phyloP scores from a whole-genome alignment of 2,888 invertebrate genomes.

The Mesoligia furuncula region DNA sequence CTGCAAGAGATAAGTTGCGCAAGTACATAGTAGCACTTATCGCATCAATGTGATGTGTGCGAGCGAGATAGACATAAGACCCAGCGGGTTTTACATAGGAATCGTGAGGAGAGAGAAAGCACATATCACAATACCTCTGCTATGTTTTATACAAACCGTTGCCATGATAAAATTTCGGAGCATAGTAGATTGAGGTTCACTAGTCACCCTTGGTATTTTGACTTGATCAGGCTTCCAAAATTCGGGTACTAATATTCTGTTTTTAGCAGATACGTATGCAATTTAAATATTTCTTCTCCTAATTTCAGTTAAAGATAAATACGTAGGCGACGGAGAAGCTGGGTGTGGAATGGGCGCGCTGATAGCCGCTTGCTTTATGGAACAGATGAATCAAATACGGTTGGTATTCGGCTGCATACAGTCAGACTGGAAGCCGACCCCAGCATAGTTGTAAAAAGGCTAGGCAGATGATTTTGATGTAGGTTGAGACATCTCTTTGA shows the following conservation, averaged over 20 bases:
- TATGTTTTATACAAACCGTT: neutral
- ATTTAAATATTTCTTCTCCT: too few species aligned
- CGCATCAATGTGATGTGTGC: neutral
- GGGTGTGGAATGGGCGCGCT: neutral
- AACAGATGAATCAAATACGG: neutral
- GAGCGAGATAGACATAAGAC: neutral
- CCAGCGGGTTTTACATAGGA: neutral
- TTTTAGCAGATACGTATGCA: neutral
- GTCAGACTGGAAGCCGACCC: neutral
- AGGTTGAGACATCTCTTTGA: too few species aligned
- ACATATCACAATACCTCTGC: neutral
- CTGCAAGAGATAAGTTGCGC: neutral
- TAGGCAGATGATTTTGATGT: neutral
- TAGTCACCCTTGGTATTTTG: neutral
- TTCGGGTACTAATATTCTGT: neutral
- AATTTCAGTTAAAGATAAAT: neutral
- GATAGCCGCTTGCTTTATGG: slow-evolving; percentile 5
- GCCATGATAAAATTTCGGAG: neutral
- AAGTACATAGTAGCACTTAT: neutral
- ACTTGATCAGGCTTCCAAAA: neutral
- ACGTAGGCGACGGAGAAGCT: neutral
- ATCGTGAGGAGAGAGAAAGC: neutral
- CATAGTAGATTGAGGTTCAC: neutral
- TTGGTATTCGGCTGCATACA: neutral
- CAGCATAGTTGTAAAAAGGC: neutral